A percentile compares a stretch with the other conserved stretches of the same genome.
Conservation (phyloP, 2,113 vertebrate genomes). For the Dinomys branickii region DNA sequence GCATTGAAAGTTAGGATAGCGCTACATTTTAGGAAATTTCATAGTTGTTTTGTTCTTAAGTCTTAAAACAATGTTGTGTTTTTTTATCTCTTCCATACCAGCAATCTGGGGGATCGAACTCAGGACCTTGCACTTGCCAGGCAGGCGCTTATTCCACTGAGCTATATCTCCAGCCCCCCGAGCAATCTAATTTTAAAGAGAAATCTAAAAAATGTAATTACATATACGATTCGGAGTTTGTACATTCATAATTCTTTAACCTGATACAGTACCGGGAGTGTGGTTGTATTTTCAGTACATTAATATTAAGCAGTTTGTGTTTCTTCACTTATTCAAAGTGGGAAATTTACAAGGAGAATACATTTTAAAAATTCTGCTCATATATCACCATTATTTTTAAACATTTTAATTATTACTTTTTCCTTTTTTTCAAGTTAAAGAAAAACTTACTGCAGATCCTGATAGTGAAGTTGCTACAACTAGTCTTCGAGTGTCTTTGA, state of each 20-base stretch:
- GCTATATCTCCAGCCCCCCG: no score
- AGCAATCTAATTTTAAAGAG: constrained; percentile 48
- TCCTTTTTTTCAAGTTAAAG: constrained; percentile 91
- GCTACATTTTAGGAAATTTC: not conserved
- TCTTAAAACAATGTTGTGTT: not conserved
- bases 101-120: no score
- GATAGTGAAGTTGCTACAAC: constrained; percentile 99
- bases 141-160: no score
- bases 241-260: constrained; percentile 29
- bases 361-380: constrained; percentile 50
- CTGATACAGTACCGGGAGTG: not conserved
- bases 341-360: constrained; percentile 28
- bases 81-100: constrained; percentile 24
- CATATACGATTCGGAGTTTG: constrained; percentile 25
- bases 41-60: constrained; percentile 29
- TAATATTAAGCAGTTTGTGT: not conserved
- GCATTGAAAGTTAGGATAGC: not conserved
- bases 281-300: not conserved
- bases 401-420: not conserved
- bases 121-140: no score
- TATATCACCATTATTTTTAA: not conserved
- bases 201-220: not conserved
- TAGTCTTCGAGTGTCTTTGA: constrained; percentile 97
- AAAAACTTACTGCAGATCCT: constrained; percentile 98
- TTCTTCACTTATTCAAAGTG: constrained; percentile 32